phyloP scores from a whole-genome alignment of 2,797 vertebrate genomes.

The Cynopterus sphinx region DNA sequence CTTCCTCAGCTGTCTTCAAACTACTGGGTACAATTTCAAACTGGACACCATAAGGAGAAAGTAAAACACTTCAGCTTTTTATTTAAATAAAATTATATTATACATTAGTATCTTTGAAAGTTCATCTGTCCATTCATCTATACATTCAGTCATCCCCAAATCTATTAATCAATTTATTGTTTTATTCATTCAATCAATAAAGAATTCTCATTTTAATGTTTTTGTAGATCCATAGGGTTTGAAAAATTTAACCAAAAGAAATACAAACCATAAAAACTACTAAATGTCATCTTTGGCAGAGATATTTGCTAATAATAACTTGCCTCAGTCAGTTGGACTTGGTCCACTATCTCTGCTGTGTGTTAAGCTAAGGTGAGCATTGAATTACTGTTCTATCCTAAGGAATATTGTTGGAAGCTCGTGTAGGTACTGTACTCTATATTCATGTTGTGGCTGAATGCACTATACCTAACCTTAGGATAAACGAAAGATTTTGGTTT shows the following conservation, averaged over 20 bases:
- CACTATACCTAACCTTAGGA: constrained; percentile 31
- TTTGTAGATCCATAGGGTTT: constrained; percentile 5
- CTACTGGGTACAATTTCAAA: not conserved
- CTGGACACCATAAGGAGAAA: not conserved
- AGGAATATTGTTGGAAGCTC: not conserved
- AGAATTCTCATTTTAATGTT: not conserved
- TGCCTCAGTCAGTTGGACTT: not conserved
- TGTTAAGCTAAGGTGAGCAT: constrained; percentile 14
- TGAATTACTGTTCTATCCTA: not conserved
- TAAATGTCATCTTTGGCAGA: constrained; percentile 33
- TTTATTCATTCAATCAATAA: constrained; percentile 2
- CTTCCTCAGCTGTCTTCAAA: not conserved
- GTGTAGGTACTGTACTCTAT: accelerated
- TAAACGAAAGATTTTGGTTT: constrained; percentile 66
- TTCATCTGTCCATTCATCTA: not conserved
- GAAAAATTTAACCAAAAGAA: constrained; percentile 1
- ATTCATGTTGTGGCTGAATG: not conserved
- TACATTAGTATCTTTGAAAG: not conserved
- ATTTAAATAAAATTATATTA: constrained; percentile 55
- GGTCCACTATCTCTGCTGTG: not conserved
- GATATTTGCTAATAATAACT: constrained; percentile 21
- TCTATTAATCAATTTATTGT: not conserved
- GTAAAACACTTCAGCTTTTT: not conserved
- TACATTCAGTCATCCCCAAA: not conserved
- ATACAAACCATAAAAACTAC: not conserved